phyloP scores from a whole-genome alignment of 2,797 vertebrate species.

The Fistularia commersonii region DNA sequence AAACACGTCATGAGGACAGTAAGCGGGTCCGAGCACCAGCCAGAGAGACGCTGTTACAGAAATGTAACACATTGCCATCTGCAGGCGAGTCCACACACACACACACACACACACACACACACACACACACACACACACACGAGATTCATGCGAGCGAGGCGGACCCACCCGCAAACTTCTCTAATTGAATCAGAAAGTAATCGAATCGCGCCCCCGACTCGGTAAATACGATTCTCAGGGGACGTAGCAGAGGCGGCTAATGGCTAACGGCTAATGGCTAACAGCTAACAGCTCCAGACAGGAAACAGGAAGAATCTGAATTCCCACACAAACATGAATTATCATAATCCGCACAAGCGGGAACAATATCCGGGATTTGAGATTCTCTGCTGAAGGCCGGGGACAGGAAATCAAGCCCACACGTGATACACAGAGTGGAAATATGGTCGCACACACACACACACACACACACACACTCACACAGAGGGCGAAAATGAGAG shows the following conservation, averaged over 20 bases:
- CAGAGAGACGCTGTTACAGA: conserved; percentile 40
- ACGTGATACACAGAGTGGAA: conserved; percentile 25
- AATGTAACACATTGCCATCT: conserved; percentile 70
- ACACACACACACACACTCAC: conserved; percentile 31
- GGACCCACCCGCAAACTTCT: conserved; percentile 61
- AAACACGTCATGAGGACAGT: no score
- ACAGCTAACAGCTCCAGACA: no score
- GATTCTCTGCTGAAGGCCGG: no score
- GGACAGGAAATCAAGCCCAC: no score
- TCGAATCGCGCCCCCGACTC: conserved; percentile 57
- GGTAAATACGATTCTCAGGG: no score
- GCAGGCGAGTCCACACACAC: conserved; percentile 51
- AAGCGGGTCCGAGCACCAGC: conserved; percentile 32
- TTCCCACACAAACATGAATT: no score
- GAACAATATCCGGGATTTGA: no score
- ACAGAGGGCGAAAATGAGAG: conserved; percentile 43
- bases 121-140: conserved; percentile 39
- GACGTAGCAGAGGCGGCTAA: no score
- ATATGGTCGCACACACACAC: conserved; percentile 36
- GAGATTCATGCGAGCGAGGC: conserved; percentile 55
- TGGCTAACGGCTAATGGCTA: no score
- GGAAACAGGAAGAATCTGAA: no score
- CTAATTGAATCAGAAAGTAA: conserved; percentile 62
- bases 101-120: conserved; percentile 18
- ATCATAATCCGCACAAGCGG: no score